Conservation (phyloP, 37 sponge, comb jelly and placozoan genomes). For the Cliona cf. orientalis region DNA sequence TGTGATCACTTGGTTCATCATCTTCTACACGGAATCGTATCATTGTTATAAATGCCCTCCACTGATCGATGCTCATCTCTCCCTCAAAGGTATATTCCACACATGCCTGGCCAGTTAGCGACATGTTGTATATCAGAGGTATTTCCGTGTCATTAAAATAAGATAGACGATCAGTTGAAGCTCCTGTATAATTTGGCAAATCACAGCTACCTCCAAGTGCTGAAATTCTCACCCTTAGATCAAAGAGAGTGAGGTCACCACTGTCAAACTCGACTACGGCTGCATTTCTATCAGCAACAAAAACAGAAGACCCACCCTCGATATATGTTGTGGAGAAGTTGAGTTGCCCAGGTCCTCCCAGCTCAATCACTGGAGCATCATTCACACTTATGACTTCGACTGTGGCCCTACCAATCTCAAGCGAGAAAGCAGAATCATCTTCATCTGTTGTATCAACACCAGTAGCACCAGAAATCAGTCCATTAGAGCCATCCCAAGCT, state of each 20-base stretch:
- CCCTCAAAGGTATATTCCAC: slow-evolving; percentile 41
- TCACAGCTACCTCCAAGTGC: slow-evolving; percentile 49
- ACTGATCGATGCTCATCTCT: slow-evolving; percentile 32
- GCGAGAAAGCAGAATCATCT: slow-evolving; percentile 54
- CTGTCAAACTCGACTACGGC: slow-evolving; percentile 44
- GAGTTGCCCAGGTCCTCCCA: slow-evolving; percentile 40
- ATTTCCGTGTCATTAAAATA: slow-evolving; percentile 12
- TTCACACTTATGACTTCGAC: slow-evolving; percentile 46
- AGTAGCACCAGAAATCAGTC: not conserved
- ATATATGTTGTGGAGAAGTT: slow-evolving; percentile 52
- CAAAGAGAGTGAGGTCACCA: slow-evolving; percentile 17
- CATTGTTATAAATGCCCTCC: slow-evolving; percentile 56
- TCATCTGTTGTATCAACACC: slow-evolving; percentile 49
- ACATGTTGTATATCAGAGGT: not conserved
- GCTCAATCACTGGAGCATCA: slow-evolving; percentile 60
- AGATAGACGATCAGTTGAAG: slow-evolving; percentile 44
- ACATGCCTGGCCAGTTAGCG: slow-evolving; percentile 56
- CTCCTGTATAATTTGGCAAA: slow-evolving; percentile 24
- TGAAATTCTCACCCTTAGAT: slow-evolving; percentile 42
- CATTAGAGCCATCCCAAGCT: slow-evolving; percentile 73
- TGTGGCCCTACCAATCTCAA: slow-evolving; percentile 20
- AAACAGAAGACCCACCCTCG: slow-evolving; percentile 40
- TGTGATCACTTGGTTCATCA: slow-evolving; percentile 75
- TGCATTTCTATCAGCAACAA: slow-evolving; percentile 28
- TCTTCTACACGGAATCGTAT: slow-evolving; percentile 52